Base-by-base conservation (phyloP, 2,797 vertebrate genomes). In the Toxotes lorentzi region DNA sequence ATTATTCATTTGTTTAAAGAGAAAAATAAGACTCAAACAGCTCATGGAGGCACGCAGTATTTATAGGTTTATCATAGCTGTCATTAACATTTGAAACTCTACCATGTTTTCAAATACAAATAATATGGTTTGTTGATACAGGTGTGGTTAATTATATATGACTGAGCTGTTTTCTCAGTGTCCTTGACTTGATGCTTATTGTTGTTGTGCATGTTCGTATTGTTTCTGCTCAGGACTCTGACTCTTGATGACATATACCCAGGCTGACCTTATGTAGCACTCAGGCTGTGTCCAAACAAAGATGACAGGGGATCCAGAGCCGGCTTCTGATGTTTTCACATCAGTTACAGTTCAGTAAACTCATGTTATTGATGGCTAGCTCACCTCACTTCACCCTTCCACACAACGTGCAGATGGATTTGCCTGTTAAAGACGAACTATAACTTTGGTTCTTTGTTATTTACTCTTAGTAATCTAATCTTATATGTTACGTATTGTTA, bases 271-370 rank as follows among this genome's bases (percentile, higher is more conserved):
- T 34, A 16, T 30, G 45, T 24, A 38, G 47, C 27, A 2, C 51
- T 66, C 56, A 57, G 41, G 41, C 47, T n/a, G 21, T 48, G 47
- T 10, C n/a, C 7, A 48, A 48, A 48, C 47, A 48, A 21, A 48
- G 47, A n/a, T 3, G 45, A 16, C 19, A 21, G 53, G 40, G 45
- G 23, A 14, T 57, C 45, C 34, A 23, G 54, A 65, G 66, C 12
- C 23, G 2, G 38, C 16, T 21, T 5, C 7, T 19, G 6, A 47
- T 47, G 17, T 48, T 48, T 5, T 17, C 43, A 43, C 32, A n/a
- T 64, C 73, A 34, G 48, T 58, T 45, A 57, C 34, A 63, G 24
- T 38, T 76, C 48, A 61, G 61, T 61, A 17, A 30, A 48, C 61
- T 53, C 4, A 3, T 19, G 43, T 51, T 59, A 30, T 4, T 4